Conservation (phyloP, 2,113 vertebrate species). For the Nyctibius bracteatus region DNA sequence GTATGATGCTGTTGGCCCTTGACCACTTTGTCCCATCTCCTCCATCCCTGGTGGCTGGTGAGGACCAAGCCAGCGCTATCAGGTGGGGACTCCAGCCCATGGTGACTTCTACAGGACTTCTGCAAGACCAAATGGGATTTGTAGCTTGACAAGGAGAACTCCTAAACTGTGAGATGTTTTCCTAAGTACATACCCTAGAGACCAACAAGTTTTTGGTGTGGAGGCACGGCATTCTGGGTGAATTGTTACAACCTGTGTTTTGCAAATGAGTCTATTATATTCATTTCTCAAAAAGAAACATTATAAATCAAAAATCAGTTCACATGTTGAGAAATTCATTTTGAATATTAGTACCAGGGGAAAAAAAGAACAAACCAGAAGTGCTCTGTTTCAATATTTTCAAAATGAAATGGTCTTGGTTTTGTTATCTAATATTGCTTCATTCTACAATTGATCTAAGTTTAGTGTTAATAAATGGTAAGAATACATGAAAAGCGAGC, state of each 20-base stretch:
- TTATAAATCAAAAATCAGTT: conserved; percentile 43
- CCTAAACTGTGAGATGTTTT: not conserved
- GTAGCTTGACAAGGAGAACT: not conserved
- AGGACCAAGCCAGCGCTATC: not conserved
- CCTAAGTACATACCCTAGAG: not conserved
- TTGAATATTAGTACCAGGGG: not conserved
- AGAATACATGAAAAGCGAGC: not conserved
- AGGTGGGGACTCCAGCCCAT: not conserved
- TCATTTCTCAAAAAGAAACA: not conserved
- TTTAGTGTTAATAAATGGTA: conserved; percentile 22
- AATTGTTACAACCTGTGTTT: not conserved
- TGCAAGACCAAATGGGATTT: not conserved
- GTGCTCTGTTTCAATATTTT: not conserved
- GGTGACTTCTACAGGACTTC: not conserved
- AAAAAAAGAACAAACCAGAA: not conserved
- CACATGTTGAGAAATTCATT: not conserved
- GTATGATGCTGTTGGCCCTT: not conserved
- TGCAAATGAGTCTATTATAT: not conserved
- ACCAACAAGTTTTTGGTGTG: not conserved
- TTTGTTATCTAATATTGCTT: not conserved
- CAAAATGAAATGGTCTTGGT: not conserved
- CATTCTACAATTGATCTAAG: conserved; percentile 21
- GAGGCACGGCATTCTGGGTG: not conserved
- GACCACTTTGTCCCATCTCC: not conserved
- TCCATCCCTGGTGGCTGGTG: not conserved